phyloP scores from a whole-genome alignment of 2,113 vertebrate species.

The Embiotoca jacksoni region DNA sequence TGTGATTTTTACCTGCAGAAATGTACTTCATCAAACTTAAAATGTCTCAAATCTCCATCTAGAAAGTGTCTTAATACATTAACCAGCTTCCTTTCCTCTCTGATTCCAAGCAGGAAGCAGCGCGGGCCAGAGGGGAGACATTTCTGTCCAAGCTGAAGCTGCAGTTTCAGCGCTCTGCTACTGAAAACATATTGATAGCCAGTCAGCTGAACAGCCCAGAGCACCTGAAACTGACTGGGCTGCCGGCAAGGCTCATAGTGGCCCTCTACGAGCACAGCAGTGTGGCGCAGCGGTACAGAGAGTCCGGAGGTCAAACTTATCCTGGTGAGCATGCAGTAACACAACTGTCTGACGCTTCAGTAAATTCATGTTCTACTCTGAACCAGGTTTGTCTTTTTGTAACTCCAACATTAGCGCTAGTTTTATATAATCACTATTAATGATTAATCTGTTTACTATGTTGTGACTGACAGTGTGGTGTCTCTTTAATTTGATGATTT shows the following conservation, averaged over 20 bases:
- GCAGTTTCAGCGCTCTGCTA: conserved; percentile 91
- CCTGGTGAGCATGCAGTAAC: conserved; percentile 85
- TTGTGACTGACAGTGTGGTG: background rate
- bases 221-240: conserved; percentile 83
- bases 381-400: too few species aligned
- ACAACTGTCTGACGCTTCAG: background rate
- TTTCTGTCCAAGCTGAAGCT: conserved; percentile 89
- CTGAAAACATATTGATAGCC: conserved; percentile 88
- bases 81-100: background rate
- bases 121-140: conserved; percentile 82
- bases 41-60: background rate
- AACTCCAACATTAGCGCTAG: background rate
- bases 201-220: conserved; percentile 85
- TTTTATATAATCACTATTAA: too few species aligned
- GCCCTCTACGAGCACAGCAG: conserved; percentile 92
- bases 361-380: background rate
- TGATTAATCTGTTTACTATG: too few species aligned
- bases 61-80: background rate
- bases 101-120: conserved; percentile 81
- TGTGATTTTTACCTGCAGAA: conserved; percentile 2
- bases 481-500: background rate
- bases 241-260: conserved; percentile 89
- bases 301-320: conserved; percentile 80
- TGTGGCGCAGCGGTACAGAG: conserved; percentile 87
- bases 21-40: background rate